Evolutionary conservation across 2,113 vertebrate species (phyloP).

Genomic region (Macrotis lagotis): DNA sequence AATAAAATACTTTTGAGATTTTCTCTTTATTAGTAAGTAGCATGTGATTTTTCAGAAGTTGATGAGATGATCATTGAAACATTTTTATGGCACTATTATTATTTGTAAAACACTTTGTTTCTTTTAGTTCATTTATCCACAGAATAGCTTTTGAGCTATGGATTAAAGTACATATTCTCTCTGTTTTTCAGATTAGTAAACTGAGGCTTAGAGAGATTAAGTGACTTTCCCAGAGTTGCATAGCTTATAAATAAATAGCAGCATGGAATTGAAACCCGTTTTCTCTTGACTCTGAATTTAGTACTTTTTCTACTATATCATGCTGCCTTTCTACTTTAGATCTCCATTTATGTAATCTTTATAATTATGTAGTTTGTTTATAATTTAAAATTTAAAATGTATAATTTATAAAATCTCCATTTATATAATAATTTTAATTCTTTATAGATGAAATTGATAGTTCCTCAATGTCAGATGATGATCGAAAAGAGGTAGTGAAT

Average conservation of each 20-base stretch:
- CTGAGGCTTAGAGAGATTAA: neutral
- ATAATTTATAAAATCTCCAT: too few relatives aligned
- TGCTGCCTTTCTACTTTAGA: neutral
- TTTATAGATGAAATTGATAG: slow-evolving; percentile 97
- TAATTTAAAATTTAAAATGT: too few relatives aligned
- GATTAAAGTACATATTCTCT: neutral
- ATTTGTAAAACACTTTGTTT: neutral
- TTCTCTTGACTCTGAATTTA: neutral
- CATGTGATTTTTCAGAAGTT: slow-evolving; percentile 21
- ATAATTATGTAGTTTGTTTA: too few relatives aligned
- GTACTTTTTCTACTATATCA: neutral
- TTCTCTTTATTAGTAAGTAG: slow-evolving; percentile 40
- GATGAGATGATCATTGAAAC: neutral
- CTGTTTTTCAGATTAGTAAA: neutral
- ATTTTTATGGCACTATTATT: neutral
- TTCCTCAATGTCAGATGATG: slow-evolving; percentile 97
- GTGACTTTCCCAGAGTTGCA: neutral
- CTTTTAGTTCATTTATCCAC: neutral
- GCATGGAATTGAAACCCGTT: neutral
- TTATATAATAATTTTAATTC: slow-evolving; percentile 50
- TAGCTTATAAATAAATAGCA: neutral
- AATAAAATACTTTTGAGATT: slow-evolving; percentile 22
- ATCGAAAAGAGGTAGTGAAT: slow-evolving; percentile 97
- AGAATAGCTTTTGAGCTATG: neutral
- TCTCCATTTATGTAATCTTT: slow-evolving; percentile 39